Conservation (phyloP, 2,888 invertebrate genomes). For the Cylloceria caligata region DNA sequence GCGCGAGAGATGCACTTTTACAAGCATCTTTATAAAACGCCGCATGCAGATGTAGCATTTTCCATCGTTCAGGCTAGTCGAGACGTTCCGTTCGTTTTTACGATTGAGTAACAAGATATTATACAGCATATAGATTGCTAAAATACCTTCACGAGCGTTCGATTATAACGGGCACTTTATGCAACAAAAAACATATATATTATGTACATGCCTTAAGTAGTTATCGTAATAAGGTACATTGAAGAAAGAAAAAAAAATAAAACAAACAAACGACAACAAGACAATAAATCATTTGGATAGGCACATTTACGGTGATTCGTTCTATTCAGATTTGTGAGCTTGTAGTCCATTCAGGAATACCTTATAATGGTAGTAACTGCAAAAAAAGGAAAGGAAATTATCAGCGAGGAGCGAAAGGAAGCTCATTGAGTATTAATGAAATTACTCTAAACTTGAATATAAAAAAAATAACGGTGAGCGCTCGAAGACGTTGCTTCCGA, state of each 20-base stretch:
- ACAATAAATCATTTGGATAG: constrained; percentile 40
- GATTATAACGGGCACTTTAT: no score
- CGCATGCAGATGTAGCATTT: neutral
- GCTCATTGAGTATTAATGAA: neutral
- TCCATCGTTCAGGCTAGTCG: neutral
- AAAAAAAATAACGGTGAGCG: no score
- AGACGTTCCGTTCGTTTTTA: neutral
- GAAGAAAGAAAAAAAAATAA: no score
- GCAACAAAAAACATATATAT: constrained; percentile 49
- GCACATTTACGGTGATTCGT: constrained; percentile 14
- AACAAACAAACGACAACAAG: no score
- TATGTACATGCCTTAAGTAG: constrained; percentile 5
- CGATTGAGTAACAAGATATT: neutral
- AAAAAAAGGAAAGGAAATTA: constrained; percentile 69
- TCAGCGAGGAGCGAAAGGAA: neutral
- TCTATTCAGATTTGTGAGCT: constrained; percentile 24
- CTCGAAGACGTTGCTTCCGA: neutral
- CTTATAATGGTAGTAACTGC: constrained; percentile 79
- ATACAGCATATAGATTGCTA: neutral
- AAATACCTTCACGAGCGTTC: neutral
- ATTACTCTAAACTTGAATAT: no score
- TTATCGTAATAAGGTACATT: constrained; percentile 14
- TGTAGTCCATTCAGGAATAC: constrained; percentile 74
- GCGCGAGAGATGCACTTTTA: neutral
- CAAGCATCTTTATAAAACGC: neutral